Percentiles rank a stretch among this genome's conserved stretches.
Evolutionary conservation across 1,140 invertebrate genomes (phyloP).

Genomic region (Euwallacea fornicatus): DNA sequence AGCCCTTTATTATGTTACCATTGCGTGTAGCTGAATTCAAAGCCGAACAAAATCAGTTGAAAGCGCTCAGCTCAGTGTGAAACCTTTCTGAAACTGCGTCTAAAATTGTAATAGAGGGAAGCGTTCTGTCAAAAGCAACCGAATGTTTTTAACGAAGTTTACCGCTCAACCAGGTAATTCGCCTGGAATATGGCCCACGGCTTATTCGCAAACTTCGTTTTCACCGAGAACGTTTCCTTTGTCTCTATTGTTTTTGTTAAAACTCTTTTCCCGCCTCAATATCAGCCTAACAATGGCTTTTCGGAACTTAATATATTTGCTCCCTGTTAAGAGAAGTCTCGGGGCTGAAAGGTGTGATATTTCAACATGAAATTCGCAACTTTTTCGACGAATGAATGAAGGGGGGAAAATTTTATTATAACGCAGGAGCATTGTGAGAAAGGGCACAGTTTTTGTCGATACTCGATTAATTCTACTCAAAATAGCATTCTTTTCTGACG

Average conservation of each 20-base stretch:
- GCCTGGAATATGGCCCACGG: constrained; percentile 10
- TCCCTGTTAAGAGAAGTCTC: not conserved
- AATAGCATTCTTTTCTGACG: not conserved
- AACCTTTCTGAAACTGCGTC: not conserved
- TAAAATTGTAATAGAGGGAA: not conserved
- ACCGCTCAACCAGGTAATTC: constrained; percentile 3
- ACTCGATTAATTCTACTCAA: not conserved
- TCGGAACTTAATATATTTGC: constrained; percentile 5
- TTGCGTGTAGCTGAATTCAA: not conserved
- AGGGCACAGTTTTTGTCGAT: not conserved
- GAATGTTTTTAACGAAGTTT: not conserved
- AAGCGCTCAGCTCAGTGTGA: not conserved
- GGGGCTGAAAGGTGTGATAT: constrained; percentile 2
- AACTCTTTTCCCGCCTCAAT: constrained; percentile 7
- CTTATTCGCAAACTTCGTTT: constrained; percentile 15
- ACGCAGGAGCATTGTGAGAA: not conserved
- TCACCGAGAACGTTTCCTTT: constrained; percentile 13
- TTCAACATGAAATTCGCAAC: not conserved
- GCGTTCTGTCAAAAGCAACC: constrained; percentile 3
- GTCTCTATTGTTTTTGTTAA: constrained; percentile 15
- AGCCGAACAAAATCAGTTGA: not conserved
- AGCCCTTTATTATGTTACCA: not conserved
- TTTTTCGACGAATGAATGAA: not conserved
- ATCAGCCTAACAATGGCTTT: constrained; percentile 3
- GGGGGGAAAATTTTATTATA: not conserved